Evolutionary conservation across 2,888 invertebrate genomes (phyloP), one percentile per base, ranked within the genome.

Genomic region (Eupelmus urozonus): DNA sequence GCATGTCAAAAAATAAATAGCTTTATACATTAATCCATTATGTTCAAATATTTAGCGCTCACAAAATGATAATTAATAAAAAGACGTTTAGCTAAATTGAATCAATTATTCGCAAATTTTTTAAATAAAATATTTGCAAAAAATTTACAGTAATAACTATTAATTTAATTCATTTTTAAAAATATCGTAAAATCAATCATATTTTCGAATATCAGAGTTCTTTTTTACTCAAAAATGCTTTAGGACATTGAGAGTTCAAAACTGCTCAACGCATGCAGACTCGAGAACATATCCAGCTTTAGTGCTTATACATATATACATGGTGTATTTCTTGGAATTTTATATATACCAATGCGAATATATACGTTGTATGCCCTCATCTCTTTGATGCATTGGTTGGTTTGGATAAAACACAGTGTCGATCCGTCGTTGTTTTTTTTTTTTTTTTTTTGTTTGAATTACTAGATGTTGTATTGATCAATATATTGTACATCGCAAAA

Each of bases 301-400:
- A 7, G 18, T 29, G 42, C 20, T n/a, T 40, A 51, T 60, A 40
- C 49, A 51, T 60, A 20, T 51, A n/a, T 40, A 40, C 23, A 49
- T 18, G 18, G 27, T 34, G 34, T 34, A 51, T 51, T 72, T 25
- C 25, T 62, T 72, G 23, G 53, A n/a, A 40, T 53, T 25, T 40
- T 62, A 53, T 57, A n/a, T n/a, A 57, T 18, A 57, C 2, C 27
- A 55, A 65, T 27, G 18, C 27, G 34, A 20, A 65, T 65, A 20
- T 29, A 29, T 40, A 5, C n/a, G n/a, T 18, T 5, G 13, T 27
- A 45, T 45, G 25, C 42, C 16, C 9, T 73, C 29, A 34, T 65
- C 3, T 55, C 45, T 45, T 57, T 65, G 16, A 73, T 65, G 65
- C 13, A 63, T 29, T 62, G 51, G 34, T 62, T 45, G 16, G 27